Percentiles rank a stretch among this genome's conserved stretches.
Evolutionary conservation across 1,140 invertebrate species (phyloP).

Genomic region (Tribolium madens): DNA sequence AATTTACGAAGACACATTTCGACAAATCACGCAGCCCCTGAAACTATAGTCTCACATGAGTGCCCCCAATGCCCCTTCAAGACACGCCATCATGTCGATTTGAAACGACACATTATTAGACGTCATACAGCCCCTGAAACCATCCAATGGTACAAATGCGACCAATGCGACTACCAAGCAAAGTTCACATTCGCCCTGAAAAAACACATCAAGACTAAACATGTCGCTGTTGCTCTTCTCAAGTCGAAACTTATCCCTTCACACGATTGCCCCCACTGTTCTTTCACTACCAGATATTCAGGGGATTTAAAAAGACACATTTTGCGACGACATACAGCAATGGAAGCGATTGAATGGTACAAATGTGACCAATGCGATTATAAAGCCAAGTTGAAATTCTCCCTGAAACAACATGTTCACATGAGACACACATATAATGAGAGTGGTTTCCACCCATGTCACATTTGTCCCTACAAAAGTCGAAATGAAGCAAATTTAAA

Average conservation of each 20-base stretch:
- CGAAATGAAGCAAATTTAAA: not conserved
- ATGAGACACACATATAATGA: not conserved
- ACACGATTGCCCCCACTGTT: not conserved
- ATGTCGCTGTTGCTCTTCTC: not conserved
- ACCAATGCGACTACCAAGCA: not conserved
- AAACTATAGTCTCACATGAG: not conserved
- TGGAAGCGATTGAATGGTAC: not conserved
- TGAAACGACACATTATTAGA: not conserved
- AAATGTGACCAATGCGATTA: not conserved
- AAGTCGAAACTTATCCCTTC: not conserved
- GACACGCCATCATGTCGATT: not conserved
- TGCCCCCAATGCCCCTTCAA: not conserved
- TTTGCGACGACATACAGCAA: not conserved
- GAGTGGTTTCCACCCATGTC: not conserved
- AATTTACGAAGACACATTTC: not conserved
- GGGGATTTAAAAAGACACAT: not conserved
- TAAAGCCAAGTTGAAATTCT: not conserved
- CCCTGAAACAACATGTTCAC: not conserved
- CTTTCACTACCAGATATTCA: not conserved
- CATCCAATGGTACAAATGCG: not conserved
- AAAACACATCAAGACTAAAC: not conserved
- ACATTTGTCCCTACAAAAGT: not conserved
- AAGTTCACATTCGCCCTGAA: not conserved
- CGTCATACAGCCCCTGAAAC: not conserved
- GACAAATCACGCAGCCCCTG: not conserved